Conservation (phyloP, 2,888 invertebrate species). For the Plagodis pulveraria region DNA sequence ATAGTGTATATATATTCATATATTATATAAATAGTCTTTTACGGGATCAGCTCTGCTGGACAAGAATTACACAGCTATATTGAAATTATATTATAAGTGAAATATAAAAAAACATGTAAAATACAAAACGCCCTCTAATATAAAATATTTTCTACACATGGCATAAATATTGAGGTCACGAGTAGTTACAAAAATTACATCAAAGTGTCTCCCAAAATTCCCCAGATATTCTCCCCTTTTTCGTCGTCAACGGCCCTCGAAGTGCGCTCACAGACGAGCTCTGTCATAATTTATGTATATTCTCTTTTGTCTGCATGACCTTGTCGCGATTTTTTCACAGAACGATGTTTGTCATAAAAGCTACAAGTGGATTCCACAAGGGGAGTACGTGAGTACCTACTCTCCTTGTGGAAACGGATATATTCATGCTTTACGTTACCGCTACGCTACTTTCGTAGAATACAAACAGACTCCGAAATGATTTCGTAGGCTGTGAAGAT, state of each 20-base stretch:
- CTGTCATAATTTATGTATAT: constrained; percentile 42
- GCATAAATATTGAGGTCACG: constrained; percentile 14
- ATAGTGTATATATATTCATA: no score
- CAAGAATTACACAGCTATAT: no score
- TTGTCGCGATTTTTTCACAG: constrained; percentile 29
- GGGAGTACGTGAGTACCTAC: not conserved
- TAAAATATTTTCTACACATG: not conserved
- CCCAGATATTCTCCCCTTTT: constrained; percentile 37
- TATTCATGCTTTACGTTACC: constrained; percentile 3
- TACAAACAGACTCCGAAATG: constrained; percentile 10
- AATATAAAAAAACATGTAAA: no score
- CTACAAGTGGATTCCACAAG: constrained; percentile 30
- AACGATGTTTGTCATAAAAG: constrained; percentile 27
- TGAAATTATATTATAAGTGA: no score
- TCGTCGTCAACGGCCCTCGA: constrained; percentile 45
- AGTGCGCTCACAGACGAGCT: constrained; percentile 39
- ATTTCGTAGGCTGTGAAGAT: constrained; percentile 7
- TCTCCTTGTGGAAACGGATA: no score
- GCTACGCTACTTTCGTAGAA: constrained; percentile 9
- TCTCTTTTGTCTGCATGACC: constrained; percentile 37
- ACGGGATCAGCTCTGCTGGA: no score
- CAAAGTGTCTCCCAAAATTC: constrained; percentile 44
- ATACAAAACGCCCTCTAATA: no score
- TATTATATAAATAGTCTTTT: no score
- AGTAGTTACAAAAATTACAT: constrained; percentile 31